Conservation (phyloP, 2,888 invertebrate genomes). For the Drosophila tanythrix region DNA sequence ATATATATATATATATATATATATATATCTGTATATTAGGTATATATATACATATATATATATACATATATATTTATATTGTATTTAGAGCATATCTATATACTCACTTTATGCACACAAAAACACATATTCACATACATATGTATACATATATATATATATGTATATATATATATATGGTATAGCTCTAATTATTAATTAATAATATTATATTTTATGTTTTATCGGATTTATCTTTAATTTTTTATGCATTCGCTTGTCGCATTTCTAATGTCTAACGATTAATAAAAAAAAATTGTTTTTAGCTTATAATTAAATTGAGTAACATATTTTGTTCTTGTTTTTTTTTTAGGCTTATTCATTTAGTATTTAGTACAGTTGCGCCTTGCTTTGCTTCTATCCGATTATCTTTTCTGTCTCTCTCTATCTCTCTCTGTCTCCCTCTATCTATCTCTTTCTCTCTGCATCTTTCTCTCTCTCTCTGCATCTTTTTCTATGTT, state of each 20-base stretch:
- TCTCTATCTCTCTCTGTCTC: neutral
- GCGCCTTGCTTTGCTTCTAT: constrained; percentile 22
- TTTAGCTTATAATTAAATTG: constrained; percentile 48
- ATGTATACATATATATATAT: constrained; percentile 17
- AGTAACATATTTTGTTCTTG: constrained; percentile 39
- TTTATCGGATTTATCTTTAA: constrained; percentile 21
- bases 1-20: constrained; percentile 14
- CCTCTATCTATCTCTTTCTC: neutral
- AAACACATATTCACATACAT: constrained; percentile 17
- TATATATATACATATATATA: constrained; percentile 12
- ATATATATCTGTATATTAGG: too few relatives aligned
- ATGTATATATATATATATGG: constrained; percentile 11
- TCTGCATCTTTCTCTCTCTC: neutral
- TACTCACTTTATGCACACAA: constrained; percentile 11
- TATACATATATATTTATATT: neutral
- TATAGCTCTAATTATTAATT: constrained; percentile 30
- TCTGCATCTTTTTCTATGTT: constrained; percentile 7
- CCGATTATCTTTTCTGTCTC: neutral
- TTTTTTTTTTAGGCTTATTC: constrained; percentile 27
- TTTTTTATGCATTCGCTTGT: constrained; percentile 52
- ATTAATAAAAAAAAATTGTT: constrained; percentile 55
- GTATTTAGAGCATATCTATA: neutral
- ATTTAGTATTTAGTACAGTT: constrained; percentile 59
- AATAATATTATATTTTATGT: constrained; percentile 16
- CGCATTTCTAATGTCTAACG: constrained; percentile 60